Conservation (phyloP, 2,888 invertebrate genomes). For the Branchellion lobata region DNA sequence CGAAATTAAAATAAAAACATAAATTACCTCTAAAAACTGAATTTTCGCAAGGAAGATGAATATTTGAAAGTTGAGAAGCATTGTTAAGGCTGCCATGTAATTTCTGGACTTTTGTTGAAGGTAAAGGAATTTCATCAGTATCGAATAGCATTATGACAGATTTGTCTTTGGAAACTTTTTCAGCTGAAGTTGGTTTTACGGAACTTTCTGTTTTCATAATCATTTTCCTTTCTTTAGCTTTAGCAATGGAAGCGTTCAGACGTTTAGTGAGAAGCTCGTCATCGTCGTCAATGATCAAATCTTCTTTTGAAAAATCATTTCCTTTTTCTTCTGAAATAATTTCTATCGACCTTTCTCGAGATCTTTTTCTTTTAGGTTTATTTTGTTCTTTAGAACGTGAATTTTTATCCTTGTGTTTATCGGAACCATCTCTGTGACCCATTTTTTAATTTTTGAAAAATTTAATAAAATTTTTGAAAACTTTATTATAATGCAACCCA, state of each 20-base stretch:
- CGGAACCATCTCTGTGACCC: neutral
- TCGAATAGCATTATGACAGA: neutral
- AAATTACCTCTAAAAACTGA: too few species aligned
- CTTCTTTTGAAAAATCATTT: neutral
- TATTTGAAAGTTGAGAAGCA: too few species aligned
- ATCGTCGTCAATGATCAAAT: constrained; percentile 4
- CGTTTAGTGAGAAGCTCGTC: neutral
- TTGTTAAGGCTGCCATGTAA: too few species aligned
- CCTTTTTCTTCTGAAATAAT: neutral
- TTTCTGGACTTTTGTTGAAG: too few species aligned
- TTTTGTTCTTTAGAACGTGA: neutral
- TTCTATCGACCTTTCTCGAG: neutral
- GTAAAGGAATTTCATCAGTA: neutral
- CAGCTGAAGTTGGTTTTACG: neutral
- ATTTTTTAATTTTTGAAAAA: too few species aligned
- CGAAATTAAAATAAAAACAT: too few species aligned
- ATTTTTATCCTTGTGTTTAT: neutral
- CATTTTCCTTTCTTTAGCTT: constrained; percentile 8
- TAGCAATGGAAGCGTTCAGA: neutral
- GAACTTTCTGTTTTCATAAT: neutral
- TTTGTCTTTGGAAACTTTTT: neutral
- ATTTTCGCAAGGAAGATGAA: too few species aligned
- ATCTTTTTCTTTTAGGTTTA: neutral
- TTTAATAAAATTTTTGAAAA: too few species aligned
- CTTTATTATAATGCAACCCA: too few species aligned